phyloP scores from a whole-genome alignment of 2,797 vertebrate genomes.

The Cygnus olor region DNA sequence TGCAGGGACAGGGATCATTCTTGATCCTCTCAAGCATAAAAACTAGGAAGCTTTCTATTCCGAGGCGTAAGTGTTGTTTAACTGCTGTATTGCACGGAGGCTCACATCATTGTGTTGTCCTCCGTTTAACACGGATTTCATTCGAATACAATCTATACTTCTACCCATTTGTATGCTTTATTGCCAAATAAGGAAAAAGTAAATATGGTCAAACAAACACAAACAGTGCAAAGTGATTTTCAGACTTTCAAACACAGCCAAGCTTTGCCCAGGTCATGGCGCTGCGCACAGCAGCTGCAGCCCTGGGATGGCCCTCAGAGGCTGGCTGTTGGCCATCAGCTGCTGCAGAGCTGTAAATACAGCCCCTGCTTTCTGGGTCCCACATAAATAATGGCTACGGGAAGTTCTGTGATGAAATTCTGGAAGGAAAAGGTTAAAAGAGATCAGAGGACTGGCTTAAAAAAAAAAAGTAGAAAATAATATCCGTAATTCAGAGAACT shows the following conservation, averaged over 20 bases:
- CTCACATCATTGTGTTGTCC: background rate
- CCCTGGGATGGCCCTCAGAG: background rate
- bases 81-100: background rate
- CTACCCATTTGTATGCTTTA: background rate
- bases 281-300: background rate
- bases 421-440: background rate
- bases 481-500: background rate
- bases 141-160: background rate
- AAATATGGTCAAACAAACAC: background rate
- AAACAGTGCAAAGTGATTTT: background rate
- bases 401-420: background rate
- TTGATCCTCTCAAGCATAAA: background rate
- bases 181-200: background rate
- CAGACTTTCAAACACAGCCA: background rate
- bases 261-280: background rate
- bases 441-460: background rate
- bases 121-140: background rate
- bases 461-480: background rate
- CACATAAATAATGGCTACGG: background rate
- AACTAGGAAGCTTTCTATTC: background rate
- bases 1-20: too few species aligned
- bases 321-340: background rate
- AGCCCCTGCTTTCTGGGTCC: background rate
- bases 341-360: background rate
- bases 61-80: background rate